Percentiles rank a stretch among this genome's conserved stretches.
Evolutionary conservation across 2,797 vertebrate species (phyloP).

Genomic region (Gorsachius magnificus): DNA sequence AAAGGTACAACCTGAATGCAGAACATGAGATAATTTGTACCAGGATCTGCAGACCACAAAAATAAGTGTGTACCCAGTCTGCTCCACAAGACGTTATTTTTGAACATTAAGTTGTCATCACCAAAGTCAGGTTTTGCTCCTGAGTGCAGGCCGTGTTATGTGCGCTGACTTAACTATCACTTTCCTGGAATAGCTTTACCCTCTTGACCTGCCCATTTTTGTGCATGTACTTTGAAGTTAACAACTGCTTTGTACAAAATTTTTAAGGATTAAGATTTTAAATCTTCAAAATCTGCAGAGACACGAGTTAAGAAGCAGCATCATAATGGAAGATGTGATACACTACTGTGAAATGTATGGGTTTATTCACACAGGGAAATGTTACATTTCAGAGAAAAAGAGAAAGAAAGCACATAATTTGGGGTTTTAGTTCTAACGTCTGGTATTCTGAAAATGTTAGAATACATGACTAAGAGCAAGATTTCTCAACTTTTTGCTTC

Average conservation of each 20-base stretch:
- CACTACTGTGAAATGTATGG: rapidly evolving
- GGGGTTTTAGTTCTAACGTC: neutral
- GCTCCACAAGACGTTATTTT: neutral
- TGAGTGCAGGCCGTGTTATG: rapidly evolving
- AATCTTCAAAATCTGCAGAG: neutral
- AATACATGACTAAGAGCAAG: neutral
- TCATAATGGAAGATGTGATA: neutral
- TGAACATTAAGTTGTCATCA: neutral
- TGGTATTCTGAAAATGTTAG: neutral
- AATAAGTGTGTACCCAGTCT: neutral
- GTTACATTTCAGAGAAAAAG: neutral
- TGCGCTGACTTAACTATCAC: neutral
- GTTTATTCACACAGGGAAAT: neutral
- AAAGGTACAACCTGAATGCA: neutral
- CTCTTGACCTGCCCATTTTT: neutral
- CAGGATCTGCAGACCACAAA: neutral
- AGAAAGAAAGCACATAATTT: neutral
- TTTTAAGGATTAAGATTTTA: neutral
- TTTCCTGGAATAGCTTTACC: neutral
- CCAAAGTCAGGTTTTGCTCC: neutral
- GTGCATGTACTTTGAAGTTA: neutral
- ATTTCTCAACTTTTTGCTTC: neutral
- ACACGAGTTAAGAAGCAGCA: neutral
- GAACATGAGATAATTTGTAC: neutral
- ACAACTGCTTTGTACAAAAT: neutral